Percentiles rank a stretch among this genome's conserved stretches.
Evolutionary conservation across 2,888 invertebrate species (phyloP).

Genomic region (Chromoteleia sp.): DNA sequence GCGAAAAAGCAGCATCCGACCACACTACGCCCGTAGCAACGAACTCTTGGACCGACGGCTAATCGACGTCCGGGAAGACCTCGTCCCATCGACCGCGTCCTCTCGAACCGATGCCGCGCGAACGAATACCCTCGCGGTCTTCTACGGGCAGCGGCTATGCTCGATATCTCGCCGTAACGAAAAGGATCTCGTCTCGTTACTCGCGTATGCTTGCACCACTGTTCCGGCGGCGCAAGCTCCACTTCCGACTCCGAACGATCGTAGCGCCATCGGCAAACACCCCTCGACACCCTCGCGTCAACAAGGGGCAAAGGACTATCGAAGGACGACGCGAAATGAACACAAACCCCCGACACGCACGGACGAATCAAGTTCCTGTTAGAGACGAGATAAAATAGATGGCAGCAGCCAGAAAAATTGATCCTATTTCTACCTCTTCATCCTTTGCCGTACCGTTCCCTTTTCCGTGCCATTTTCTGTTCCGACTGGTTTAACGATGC

Average conservation of each 20-base stretch:
- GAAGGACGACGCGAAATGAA: conserved; percentile 45
- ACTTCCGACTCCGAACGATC: conserved; percentile 79
- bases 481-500: too few relatives aligned
- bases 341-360: conserved; percentile 1
- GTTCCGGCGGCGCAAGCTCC: conserved; percentile 81
- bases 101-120: not conserved
- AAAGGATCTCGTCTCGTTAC: conserved; percentile 35
- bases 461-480: too few relatives aligned
- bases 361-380: not conserved
- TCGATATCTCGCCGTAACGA: conserved; percentile 25
- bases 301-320: conserved; percentile 55
- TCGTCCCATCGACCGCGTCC: too few relatives aligned
- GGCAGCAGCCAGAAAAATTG: not conserved
- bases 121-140: not conserved
- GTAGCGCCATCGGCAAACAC: conserved; percentile 76
- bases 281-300: conserved; percentile 19
- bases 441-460: too few relatives aligned
- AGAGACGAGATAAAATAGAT: not conserved
- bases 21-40: conserved; percentile 83
- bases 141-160: conserved; percentile 5
- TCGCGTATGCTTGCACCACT: conserved; percentile 71
- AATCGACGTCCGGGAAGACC: too few relatives aligned
- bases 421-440: too few relatives aligned
- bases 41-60: conserved; percentile 80
- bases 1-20: conserved; percentile 80